These are phyloP conservation scores for Eonycteris spelaea DNA, from an alignment of 2,113 vertebrate species.

Conservation along the genomic window DNA sequence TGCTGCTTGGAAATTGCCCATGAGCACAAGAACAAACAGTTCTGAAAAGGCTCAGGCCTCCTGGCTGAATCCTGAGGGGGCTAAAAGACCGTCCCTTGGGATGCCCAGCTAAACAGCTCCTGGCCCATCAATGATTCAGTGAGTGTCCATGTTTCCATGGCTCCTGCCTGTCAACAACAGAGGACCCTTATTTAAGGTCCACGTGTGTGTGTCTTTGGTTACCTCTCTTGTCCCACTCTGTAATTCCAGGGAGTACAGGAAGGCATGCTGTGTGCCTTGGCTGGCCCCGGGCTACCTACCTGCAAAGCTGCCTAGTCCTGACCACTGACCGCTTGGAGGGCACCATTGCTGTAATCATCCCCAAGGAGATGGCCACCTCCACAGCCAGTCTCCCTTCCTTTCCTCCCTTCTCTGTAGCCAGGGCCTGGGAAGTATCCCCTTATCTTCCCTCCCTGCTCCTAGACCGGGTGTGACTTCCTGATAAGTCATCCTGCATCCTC, in stretches of 20 bases:
- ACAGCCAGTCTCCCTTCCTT: background rate
- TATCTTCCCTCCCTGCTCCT: background rate
- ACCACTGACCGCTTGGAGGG: background rate
- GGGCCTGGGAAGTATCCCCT: background rate
- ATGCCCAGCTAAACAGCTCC: constrained; percentile 67
- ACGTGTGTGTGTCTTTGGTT: background rate
- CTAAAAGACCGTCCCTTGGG: constrained; percentile 62
- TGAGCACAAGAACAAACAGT: constrained; percentile 75
- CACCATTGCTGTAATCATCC: rapidly evolving
- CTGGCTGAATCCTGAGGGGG: constrained; percentile 51
- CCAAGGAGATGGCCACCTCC: background rate
- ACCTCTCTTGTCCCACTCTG: background rate
- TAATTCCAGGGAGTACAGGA: background rate
- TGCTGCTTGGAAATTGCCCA: constrained; percentile 67
- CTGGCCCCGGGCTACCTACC: background rate
- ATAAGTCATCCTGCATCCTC: background rate
- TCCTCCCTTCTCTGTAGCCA: background rate
- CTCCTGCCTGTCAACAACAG: constrained; percentile 53
- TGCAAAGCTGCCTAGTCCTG: background rate
- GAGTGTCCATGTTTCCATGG: background rate
- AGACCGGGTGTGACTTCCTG: background rate
- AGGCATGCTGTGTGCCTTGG: background rate
- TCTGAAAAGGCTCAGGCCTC: constrained; percentile 67
- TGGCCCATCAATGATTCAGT: constrained; percentile 68
- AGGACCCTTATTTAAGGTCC: background rate